Conservation (phyloP, 2,888 invertebrate genomes). For the Luperina nickerlii region DNA sequence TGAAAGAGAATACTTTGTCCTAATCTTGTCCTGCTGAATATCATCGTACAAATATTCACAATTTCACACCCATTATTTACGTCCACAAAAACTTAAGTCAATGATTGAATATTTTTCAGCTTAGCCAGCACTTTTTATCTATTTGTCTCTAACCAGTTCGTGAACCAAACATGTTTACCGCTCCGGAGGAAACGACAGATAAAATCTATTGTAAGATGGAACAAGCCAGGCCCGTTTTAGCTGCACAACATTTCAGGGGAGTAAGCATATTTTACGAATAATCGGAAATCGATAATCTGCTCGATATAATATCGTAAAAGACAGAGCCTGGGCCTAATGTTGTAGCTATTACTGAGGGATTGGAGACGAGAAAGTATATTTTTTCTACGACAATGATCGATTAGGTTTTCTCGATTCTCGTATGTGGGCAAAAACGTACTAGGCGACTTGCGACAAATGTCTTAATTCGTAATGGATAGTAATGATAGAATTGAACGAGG, state of each 20-base stretch:
- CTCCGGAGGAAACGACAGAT: slow-evolving; percentile 29
- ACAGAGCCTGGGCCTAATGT: slow-evolving; percentile 46
- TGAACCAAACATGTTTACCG: slow-evolving; percentile 60
- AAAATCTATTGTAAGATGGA: slow-evolving; percentile 46
- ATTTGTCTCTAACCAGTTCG: slow-evolving; percentile 26
- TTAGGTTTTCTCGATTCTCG: slow-evolving; percentile 22
- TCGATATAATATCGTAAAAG: slow-evolving; percentile 45
- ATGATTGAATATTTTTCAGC: slow-evolving; percentile 7
- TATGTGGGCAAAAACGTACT: slow-evolving; percentile 3
- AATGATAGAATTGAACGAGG: slow-evolving; percentile 10
- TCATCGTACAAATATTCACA: background rate
- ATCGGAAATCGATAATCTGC: slow-evolving; percentile 56
- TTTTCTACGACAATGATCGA: slow-evolving; percentile 32
- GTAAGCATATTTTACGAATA: slow-evolving; percentile 59
- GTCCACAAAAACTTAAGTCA: background rate
- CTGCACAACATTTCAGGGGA: slow-evolving; percentile 49
- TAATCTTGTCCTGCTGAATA: background rate
- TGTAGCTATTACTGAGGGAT: slow-evolving; percentile 29
- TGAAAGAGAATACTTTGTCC: background rate
- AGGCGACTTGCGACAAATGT: slow-evolving; percentile 16
- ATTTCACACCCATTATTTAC: background rate
- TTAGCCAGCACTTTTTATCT: slow-evolving; percentile 19
- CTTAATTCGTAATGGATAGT: background rate
- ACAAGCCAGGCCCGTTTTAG: slow-evolving; percentile 5
- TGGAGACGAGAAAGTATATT: slow-evolving; percentile 18